Evolutionary conservation across 1,140 invertebrate species (phyloP).

Genomic region (Temnothorax curvispinosus): DNA sequence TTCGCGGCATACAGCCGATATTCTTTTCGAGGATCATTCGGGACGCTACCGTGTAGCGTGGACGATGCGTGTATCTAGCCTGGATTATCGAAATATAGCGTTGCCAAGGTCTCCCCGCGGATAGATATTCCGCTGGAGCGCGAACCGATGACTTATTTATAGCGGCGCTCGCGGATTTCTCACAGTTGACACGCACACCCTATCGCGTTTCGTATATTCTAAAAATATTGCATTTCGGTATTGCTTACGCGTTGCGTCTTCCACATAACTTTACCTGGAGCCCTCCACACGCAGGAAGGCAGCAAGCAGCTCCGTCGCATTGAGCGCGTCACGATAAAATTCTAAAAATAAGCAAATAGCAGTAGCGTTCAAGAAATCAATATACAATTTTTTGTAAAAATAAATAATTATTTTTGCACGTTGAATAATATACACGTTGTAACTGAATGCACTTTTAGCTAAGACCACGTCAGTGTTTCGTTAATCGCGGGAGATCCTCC

Average conservation of each 20-base stretch:
- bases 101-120: constrained; percentile 58
- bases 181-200: constrained; percentile 53
- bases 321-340: not conserved
- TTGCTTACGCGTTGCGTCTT: constrained; percentile 24
- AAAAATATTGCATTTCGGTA: constrained; percentile 70
- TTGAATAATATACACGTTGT: constrained; percentile 8
- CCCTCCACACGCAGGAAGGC: not conserved
- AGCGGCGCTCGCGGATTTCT: constrained; percentile 62
- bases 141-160: constrained; percentile 69
- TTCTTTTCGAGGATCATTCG: not conserved
- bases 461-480: not conserved
- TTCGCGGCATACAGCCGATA: not conserved
- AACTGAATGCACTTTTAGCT: constrained; percentile 2
- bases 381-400: not conserved
- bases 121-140: constrained; percentile 59
- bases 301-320: not conserved
- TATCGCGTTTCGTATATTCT: constrained; percentile 56
- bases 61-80: not conserved
- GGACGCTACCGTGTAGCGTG: no score
- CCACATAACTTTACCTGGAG: constrained; percentile 7
- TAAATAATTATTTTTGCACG: constrained; percentile 14
- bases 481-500: not conserved
- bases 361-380: not conserved
- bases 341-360: not conserved
- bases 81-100: constrained; percentile 40